A percentile compares a stretch with the other conserved stretches of the same genome.
phyloP scores from a whole-genome alignment of 2,888 invertebrate species.

The Watsonalla binaria region DNA sequence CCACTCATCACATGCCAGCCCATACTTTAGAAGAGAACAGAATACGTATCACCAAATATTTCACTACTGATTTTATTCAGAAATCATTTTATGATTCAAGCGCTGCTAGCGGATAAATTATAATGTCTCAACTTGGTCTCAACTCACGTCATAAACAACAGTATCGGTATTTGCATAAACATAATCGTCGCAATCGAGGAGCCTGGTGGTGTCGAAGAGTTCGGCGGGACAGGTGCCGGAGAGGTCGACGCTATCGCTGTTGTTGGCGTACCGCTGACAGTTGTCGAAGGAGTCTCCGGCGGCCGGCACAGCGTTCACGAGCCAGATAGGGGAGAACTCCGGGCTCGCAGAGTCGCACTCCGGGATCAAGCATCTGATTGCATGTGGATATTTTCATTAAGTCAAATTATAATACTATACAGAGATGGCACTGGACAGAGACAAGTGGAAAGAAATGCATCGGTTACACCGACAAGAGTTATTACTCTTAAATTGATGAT shows the following conservation, averaged over 20 bases:
- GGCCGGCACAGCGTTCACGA: constrained; percentile 58
- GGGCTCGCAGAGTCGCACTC: constrained; percentile 30
- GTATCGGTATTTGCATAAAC: constrained; percentile 50
- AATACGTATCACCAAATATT: not conserved
- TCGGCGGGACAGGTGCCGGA: constrained; percentile 37
- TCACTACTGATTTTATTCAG: too few species aligned
- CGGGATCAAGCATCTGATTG: constrained; percentile 22
- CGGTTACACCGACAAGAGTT: too few species aligned
- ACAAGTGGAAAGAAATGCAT: too few species aligned
- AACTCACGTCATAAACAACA: constrained; percentile 56
- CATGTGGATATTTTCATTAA: constrained; percentile 32
- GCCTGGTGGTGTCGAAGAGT: constrained; percentile 35
- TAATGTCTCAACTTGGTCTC: not conserved
- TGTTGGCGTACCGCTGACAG: constrained; percentile 58
- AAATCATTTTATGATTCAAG: too few species aligned
- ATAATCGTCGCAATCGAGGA: constrained; percentile 36
- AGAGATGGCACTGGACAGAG: too few species aligned
- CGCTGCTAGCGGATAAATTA: too few species aligned
- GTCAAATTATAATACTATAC: not conserved
- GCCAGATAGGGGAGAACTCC: constrained; percentile 59
- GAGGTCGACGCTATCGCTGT: constrained; percentile 6
- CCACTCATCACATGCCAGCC: constrained; percentile 82
- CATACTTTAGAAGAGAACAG: constrained; percentile 63
- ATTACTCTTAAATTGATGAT: too few species aligned
- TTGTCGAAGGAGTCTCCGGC: constrained; percentile 47